These are phyloP conservation scores for Polypterus senegalus DNA, from an alignment of 2,113 vertebrate genomes.

Conservation along the genomic window DNA sequence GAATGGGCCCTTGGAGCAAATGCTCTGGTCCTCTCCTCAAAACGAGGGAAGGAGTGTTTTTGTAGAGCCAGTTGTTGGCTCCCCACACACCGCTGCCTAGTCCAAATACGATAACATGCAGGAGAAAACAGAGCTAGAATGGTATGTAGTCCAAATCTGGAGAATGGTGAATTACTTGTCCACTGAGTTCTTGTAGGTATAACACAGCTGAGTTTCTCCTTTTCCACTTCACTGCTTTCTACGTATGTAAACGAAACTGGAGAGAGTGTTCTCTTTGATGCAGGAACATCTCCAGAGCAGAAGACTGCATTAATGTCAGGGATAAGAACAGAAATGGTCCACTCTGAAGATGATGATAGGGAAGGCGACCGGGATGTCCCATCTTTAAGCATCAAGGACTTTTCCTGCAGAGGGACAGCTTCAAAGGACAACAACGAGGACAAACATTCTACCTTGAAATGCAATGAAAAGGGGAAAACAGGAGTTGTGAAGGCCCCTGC, in stretches of 20 bases:
- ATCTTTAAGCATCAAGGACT: constrained; percentile 15
- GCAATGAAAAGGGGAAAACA: constrained; percentile 38
- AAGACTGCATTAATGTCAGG: constrained; percentile 6
- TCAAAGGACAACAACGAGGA: constrained; percentile 21
- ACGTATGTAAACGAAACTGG: not conserved
- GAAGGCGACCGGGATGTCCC: constrained; percentile 12
- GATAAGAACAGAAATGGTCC: constrained; percentile 50
- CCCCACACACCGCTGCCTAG: constrained; percentile 41
- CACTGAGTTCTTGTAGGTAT: not conserved
- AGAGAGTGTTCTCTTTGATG: constrained; percentile 18
- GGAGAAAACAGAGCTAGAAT: constrained; percentile 61
- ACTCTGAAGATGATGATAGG: constrained; percentile 27
- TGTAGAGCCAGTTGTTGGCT: constrained; percentile 42
- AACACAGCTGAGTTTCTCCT: constrained; percentile 21
- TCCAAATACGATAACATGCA: constrained; percentile 59
- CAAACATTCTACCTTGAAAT: constrained; percentile 29
- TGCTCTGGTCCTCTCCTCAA: constrained; percentile 48
- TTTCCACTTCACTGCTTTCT: constrained; percentile 6
- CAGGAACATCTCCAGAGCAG: constrained; percentile 31
- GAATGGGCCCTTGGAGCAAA: constrained; percentile 26
- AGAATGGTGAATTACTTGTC: constrained; percentile 16
- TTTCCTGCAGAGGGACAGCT: constrained; percentile 28
- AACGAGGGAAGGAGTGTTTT: constrained; percentile 42
- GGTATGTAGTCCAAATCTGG: constrained; percentile 50
- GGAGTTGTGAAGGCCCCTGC: constrained; percentile 26